These are phyloP conservation scores for Drosophila subsilvestris DNA, from an alignment of 2,888 invertebrate genomes.

Conservation along the genomic window DNA sequence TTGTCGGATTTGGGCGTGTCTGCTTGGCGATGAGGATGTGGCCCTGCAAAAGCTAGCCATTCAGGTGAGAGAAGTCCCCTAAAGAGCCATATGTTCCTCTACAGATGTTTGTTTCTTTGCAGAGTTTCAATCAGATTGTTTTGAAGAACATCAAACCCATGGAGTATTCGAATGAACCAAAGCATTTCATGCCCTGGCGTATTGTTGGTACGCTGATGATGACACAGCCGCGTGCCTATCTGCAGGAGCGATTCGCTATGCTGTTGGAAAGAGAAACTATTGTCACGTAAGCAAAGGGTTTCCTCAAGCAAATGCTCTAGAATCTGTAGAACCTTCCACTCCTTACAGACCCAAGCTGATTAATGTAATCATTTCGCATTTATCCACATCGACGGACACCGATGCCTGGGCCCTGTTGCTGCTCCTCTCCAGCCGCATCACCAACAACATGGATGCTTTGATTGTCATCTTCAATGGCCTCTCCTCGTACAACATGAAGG, in stretches of 20 bases:
- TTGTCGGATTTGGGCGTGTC: slow-evolving; percentile 81
- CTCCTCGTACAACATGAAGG: slow-evolving; percentile 82
- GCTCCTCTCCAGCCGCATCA: slow-evolving; percentile 78
- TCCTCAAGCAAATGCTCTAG: neutral
- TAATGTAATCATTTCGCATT: slow-evolving; percentile 81
- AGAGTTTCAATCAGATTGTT: slow-evolving; percentile 82
- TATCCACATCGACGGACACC: slow-evolving; percentile 81
- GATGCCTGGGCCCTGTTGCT: slow-evolving; percentile 83
- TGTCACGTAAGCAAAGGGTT: slow-evolving; percentile 47
- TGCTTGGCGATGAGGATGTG: slow-evolving; percentile 80
- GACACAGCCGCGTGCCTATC: slow-evolving; percentile 79
- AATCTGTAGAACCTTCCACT: neutral
- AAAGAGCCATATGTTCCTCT: neutral
- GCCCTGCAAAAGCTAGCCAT: slow-evolving; percentile 79
- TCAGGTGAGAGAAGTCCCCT: slow-evolving; percentile 60
- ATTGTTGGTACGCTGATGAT: slow-evolving; percentile 79
- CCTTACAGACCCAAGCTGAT: slow-evolving; percentile 72
- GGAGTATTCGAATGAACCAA: slow-evolving; percentile 81
- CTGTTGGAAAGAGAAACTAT: slow-evolving; percentile 64
- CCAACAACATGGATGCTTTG: slow-evolving; percentile 81
- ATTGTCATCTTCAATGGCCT: slow-evolving; percentile 78
- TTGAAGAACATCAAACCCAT: slow-evolving; percentile 80
- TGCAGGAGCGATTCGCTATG: slow-evolving; percentile 76
- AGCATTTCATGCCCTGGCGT: slow-evolving; percentile 83
- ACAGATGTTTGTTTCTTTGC: neutral